Percentiles rank a stretch among this genome's conserved stretches.
phyloP scores from a whole-genome alignment of 2,888 invertebrate genomes.

The Apotomis capreana region DNA sequence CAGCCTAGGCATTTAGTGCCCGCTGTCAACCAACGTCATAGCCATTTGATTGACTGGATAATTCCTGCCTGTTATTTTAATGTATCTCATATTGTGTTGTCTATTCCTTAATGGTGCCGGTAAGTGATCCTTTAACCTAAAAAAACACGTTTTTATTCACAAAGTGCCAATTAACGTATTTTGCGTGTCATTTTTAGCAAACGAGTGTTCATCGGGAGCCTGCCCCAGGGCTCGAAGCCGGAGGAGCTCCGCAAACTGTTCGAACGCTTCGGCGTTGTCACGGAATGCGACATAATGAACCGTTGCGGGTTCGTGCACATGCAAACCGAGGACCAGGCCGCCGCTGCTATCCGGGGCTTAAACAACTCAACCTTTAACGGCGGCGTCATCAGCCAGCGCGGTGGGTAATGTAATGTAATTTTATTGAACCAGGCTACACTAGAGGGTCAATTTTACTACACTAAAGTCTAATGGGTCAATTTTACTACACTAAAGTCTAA shows the following conservation, averaged over 20 bases:
- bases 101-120: conserved; percentile 69
- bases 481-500: neutral
- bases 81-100: too few relatives aligned
- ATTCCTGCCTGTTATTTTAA: too few relatives aligned
- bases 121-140: conserved; percentile 57
- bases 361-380: conserved; percentile 93
- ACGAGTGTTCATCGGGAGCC: conserved; percentile 96
- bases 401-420: too few relatives aligned
- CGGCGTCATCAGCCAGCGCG: conserved; percentile 86
- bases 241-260: conserved; percentile 93
- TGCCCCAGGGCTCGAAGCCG: conserved; percentile 92
- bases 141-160: conserved; percentile 13
- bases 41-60: too few relatives aligned
- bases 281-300: conserved; percentile 97
- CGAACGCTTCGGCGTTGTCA: conserved; percentile 93
- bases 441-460: too few relatives aligned
- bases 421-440: neutral
- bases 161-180: neutral
- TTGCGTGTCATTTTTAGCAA: conserved; percentile 76
- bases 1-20: too few relatives aligned
- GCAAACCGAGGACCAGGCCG: conserved; percentile 92
- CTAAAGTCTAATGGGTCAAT: too few relatives aligned
- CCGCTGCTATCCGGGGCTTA: conserved; percentile 90
- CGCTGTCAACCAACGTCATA: too few relatives aligned
- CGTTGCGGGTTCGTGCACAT: conserved; percentile 97